Conservation (phyloP, 2,888 invertebrate genomes). For the Sminthurides aquaticus region DNA sequence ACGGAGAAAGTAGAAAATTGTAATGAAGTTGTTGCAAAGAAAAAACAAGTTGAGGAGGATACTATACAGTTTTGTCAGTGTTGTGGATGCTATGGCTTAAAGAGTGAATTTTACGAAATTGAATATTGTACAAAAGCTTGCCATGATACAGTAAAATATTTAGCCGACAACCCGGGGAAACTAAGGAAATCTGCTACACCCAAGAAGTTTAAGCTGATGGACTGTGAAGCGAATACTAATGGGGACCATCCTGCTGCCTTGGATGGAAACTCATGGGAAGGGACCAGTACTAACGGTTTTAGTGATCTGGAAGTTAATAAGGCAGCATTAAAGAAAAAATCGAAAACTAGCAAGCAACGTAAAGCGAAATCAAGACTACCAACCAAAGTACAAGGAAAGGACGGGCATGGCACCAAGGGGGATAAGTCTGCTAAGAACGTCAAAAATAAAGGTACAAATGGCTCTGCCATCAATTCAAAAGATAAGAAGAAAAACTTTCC, state of each 20-base stretch:
- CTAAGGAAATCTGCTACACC: conserved; percentile 45
- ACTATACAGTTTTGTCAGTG: conserved; percentile 71
- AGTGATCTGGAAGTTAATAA: neutral
- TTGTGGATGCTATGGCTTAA: conserved; percentile 77
- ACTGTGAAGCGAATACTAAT: neutral
- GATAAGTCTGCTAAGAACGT: neutral
- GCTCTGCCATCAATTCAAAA: no score
- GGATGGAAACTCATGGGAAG: neutral
- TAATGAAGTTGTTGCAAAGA: no score
- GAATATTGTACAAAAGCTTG: conserved; percentile 50
- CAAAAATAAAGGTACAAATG: conserved; percentile 6
- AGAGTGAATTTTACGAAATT: conserved; percentile 71
- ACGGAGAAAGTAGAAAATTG: neutral
- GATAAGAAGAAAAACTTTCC: neutral
- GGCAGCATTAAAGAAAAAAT: conserved; percentile 12
- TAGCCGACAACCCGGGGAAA: conserved; percentile 47
- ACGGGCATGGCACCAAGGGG: neutral
- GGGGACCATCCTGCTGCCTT: no score
- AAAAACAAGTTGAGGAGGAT: conserved; percentile 52
- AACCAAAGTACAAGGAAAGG: no score
- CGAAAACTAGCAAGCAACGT: neutral
- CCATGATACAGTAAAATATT: conserved; percentile 62
- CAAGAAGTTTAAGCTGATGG: conserved; percentile 28
- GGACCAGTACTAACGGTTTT: conserved; percentile 15
- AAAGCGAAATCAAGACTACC: neutral